Evolutionary conservation across 1,140 invertebrate genomes (phyloP), one percentile per base, ranked within the genome.

Genomic region (Spodoptera litura): DNA sequence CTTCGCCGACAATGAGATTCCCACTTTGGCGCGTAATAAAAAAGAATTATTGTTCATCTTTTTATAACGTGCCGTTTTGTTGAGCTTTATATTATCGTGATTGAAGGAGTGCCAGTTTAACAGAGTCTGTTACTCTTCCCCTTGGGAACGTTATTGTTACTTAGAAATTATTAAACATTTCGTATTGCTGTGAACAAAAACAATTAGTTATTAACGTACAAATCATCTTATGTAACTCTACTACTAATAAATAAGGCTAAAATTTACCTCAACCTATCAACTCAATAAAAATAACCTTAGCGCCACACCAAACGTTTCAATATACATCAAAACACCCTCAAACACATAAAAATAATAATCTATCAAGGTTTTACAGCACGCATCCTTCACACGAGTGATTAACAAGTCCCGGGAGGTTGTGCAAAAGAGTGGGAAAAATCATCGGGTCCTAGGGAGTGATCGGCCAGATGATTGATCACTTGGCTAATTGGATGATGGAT

Each of bases 401-500:
- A 93, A 93, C 89, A 91, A 87, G 89, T 83, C 93, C 86, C 91
- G 66, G 79, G 75, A 83, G 85, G 77, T 61, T 61, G 82, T 77
- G 79, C 77, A 80, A 81, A 87, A 88, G 89, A 91, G 88, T 91
- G 89, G 86, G 84, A 94, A 93, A 93, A 94, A 93, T 89, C 86
- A 91, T 93, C 83, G 86, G 81, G 83, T 83, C 87, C 89, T 73
- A 86, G 90, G 90, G 91, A 91, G 91, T 89, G 91, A 93, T 93
- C 89, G 88, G 88, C 71, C 82, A 91, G 92, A 96, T 96, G 95
- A 96, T 96, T 95, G 95, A 96, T 96, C 95, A 91, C 88, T 83
- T 79, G 83, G 85, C 95, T 96, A 96, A 96, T 96, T 96, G 95
- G 95, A 95, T 96, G 95, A 96, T 96, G 94, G 95, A 96, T 96